Evolutionary conservation across 2,888 invertebrate species (phyloP).

Genomic region (Pecten maximus): DNA sequence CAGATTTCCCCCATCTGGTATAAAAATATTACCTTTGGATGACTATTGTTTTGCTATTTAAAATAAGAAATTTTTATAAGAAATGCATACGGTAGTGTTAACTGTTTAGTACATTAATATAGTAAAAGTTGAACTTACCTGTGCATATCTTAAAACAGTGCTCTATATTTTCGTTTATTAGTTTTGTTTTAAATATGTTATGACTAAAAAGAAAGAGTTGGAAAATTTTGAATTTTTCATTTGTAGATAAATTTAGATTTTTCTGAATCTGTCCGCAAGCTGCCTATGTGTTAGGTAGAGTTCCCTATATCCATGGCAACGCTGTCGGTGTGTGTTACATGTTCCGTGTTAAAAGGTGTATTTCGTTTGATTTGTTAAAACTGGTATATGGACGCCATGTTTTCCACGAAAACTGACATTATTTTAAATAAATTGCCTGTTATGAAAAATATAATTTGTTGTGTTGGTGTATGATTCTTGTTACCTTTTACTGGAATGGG

Average conservation of each 20-base stretch:
- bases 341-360: conserved; percentile 17
- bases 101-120: background rate
- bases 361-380: conserved; percentile 35
- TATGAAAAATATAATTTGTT: background rate
- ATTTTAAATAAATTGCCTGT: conserved; percentile 35
- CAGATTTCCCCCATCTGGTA: background rate
- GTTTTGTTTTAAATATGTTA: conserved; percentile 31
- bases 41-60: background rate
- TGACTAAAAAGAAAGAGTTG: background rate
- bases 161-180: background rate
- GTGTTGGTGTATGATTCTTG: too few species aligned
- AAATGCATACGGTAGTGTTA: too few species aligned
- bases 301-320: conserved; percentile 19
- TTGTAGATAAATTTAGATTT: background rate
- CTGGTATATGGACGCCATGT: conserved; percentile 35
- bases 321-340: conserved; percentile 24
- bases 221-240: conserved; percentile 14
- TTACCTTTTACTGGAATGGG: too few species aligned
- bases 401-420: conserved; percentile 32
- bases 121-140: background rate
- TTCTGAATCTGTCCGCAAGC: conserved; percentile 2
- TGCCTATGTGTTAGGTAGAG: conserved; percentile 2
- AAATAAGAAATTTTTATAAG: background rate
- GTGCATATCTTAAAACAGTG: background rate
- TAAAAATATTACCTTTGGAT: background rate